Base-by-base conservation (phyloP, 2,888 invertebrate species). In the Nephrocerus scutellatus region DNA sequence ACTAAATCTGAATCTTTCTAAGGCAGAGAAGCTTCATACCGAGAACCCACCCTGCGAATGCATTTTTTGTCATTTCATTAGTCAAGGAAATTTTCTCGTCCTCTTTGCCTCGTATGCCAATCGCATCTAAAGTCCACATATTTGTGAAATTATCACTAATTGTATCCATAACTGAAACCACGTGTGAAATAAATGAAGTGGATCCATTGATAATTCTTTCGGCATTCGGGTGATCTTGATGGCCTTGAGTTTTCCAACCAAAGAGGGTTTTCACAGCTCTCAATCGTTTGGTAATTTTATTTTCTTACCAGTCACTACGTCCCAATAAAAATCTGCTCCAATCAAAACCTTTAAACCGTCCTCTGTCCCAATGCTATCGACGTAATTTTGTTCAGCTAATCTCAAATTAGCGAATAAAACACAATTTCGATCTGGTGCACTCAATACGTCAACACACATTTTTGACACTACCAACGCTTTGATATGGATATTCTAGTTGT, bases 381-480 rank as follows among this genome's bases (percentile, higher is more conserved):
- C 18, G 7, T 35, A 3, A n/a, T 9, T 9, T 4, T 14, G 14
- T 18, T 43, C 35, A 4, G 38, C 15, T 9, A 39, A 28, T 6
- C 20, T 12, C n/a, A 43, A 25, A 21, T 29, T 21, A 9, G 29
- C 23, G 9, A 36, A 30, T 5, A 37, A 16, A 15, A 29, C 29
- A 23, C 29, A 36, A 8, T 32, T 12, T 1, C 18, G 15, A 9
- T 25, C 15, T 15, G 38, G 36, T 10, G 30, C 32, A 22, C 23
- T 16, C 10, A 39, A 13, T 1, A 43, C 39, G 14, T 43, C 39
- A 4, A 34, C 36, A 15, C 43, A 43, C 3, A 40, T 43, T 23
- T 43, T 32, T 6, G 39, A 30, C 6, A 43, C 43, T 12, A 43
- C 26, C 4, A 39, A n/a, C 5, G 32, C 39, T 14, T 40, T 30